Percentiles rank a stretch among this genome's conserved stretches.
phyloP scores from a whole-genome alignment of 2,797 vertebrate genomes.

The Hyperoplus immaculatus region DNA sequence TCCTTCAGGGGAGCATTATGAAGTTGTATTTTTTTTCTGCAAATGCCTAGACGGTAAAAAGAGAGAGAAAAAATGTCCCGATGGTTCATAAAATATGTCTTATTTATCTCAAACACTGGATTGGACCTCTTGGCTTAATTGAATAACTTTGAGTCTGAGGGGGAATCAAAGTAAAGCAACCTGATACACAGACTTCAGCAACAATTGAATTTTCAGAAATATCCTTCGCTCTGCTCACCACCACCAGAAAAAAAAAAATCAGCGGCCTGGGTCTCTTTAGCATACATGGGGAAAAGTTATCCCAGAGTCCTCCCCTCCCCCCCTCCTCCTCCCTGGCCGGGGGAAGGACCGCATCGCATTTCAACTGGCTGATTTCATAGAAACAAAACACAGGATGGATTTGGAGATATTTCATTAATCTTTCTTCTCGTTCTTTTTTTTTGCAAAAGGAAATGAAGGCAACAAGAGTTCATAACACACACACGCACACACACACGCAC shows the following conservation, averaged over 20 bases:
- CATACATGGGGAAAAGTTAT: constrained; percentile 88
- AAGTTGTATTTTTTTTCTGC: constrained; percentile 15
- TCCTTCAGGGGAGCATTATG: not conserved
- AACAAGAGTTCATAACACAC: constrained; percentile 84
- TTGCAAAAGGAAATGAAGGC: constrained; percentile 95
- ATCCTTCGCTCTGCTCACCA: constrained; percentile 63
- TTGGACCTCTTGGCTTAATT: constrained; percentile 60
- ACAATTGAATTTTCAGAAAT: constrained; percentile 74
- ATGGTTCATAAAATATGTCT: constrained; percentile 29
- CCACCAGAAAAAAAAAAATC: constrained; percentile 45
- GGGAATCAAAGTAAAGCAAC: constrained; percentile 69
- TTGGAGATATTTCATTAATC: constrained; percentile 99
- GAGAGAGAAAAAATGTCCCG: not conserved
- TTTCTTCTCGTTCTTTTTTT: constrained; percentile 94
- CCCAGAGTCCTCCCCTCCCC: constrained; percentile 66
- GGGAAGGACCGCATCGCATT: constrained; percentile 89
- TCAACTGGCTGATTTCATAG: constrained; percentile 97
- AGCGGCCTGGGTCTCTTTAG: constrained; percentile 68
- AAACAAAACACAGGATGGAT: constrained; percentile 98
- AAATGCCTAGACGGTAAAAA: constrained; percentile 11
- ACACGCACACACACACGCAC: not conserved
- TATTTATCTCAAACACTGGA: constrained; percentile 57
- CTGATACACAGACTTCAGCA: constrained; percentile 68
- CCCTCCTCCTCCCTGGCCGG: constrained; percentile 70
- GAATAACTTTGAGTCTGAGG: constrained; percentile 63